Conservation (phyloP, 2,888 invertebrate genomes). For the Oscheius sp. region DNA sequence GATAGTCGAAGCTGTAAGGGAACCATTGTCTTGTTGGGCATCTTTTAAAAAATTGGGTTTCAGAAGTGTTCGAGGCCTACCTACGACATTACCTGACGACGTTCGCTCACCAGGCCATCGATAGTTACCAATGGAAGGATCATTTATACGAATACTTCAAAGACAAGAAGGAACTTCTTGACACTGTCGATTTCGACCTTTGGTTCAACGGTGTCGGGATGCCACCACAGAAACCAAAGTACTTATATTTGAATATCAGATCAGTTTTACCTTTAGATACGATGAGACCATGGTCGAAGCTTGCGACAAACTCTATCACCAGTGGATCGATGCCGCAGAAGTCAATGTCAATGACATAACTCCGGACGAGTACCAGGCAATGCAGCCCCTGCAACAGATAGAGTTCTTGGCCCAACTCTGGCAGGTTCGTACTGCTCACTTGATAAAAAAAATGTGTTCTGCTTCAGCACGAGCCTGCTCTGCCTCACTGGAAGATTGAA, state of each 20-base stretch:
- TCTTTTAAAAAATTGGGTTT: slow-evolving; percentile 41
- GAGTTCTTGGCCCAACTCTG: slow-evolving; percentile 62
- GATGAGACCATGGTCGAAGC: slow-evolving; percentile 57
- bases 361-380: slow-evolving; percentile 41
- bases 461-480: slow-evolving; percentile 68
- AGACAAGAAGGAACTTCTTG: slow-evolving; percentile 76
- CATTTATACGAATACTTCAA: slow-evolving; percentile 81
- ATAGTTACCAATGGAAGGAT: slow-evolving; percentile 85
- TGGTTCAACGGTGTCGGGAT: slow-evolving; percentile 88
- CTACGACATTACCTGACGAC: slow-evolving; percentile 84
- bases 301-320: slow-evolving; percentile 46
- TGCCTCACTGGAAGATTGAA: slow-evolving; percentile 75
- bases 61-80: slow-evolving; percentile 84
- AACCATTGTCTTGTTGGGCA: not conserved
- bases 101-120: slow-evolving; percentile 86
- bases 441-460: not conserved
- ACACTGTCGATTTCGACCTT: slow-evolving; percentile 84
- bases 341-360: slow-evolving; percentile 44
- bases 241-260: slow-evolving; percentile 9
- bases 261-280: slow-evolving; percentile 35
- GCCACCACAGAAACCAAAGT: slow-evolving; percentile 88
- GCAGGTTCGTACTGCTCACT: slow-evolving; percentile 43
- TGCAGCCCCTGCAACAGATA: slow-evolving; percentile 64
- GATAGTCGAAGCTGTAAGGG: not conserved
- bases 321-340: slow-evolving; percentile 58